Conservation (phyloP, 2,888 invertebrate species). For the Helicoverpa assulta region DNA sequence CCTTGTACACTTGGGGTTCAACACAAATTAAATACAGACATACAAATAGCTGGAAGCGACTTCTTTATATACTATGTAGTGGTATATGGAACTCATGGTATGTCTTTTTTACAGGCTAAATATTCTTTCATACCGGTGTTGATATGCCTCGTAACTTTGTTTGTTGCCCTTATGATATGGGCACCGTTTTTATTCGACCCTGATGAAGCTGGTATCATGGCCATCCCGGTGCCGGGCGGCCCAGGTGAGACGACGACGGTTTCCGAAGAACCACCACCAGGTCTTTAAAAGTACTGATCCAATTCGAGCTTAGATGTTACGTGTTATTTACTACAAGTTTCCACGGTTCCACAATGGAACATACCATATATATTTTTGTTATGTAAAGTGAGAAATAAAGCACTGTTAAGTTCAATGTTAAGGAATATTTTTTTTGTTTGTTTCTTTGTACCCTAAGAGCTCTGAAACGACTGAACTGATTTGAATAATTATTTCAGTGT, state of each 20-base stretch:
- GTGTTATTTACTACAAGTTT: too few relatives aligned
- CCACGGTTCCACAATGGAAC: too few relatives aligned
- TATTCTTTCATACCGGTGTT: constrained; percentile 65
- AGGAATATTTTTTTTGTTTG: too few relatives aligned
- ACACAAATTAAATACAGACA: too few relatives aligned
- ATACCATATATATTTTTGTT: too few relatives aligned
- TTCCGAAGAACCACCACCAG: too few relatives aligned
- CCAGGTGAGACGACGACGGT: too few relatives aligned
- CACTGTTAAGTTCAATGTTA: constrained; percentile 7
- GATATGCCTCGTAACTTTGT: constrained; percentile 65
- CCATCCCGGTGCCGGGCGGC: neutral
- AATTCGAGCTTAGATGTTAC: neutral
- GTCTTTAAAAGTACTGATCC: too few relatives aligned
- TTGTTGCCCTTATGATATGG: constrained; percentile 38
- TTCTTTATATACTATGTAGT: neutral
- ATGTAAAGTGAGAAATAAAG: neutral
- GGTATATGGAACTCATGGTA: neutral
- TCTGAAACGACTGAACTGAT: too few relatives aligned
- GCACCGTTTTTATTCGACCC: constrained; percentile 37
- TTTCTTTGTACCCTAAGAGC: too few relatives aligned
- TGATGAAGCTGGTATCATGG: fast-evolving
- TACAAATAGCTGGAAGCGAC: neutral
- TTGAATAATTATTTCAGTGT: too few relatives aligned
- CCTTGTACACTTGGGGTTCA: too few relatives aligned
- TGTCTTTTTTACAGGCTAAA: constrained; percentile 65